A percentile compares a stretch with the other conserved stretches of the same genome.
phyloP scores from a whole-genome alignment of 2,888 invertebrate species.

The Dorcus parallelipipedus region DNA sequence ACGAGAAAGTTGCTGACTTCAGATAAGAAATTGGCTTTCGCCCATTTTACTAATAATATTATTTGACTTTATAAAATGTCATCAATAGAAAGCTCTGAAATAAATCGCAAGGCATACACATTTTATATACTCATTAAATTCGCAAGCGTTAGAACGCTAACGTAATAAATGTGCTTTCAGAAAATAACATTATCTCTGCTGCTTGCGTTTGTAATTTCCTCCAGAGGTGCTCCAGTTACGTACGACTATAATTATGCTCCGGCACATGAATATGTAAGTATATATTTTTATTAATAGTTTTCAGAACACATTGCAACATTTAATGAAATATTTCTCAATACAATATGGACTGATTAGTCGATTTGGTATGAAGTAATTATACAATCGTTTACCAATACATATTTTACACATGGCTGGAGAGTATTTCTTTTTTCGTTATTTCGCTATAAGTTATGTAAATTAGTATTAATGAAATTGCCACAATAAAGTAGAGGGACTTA shows the following conservation, averaged over 20 bases:
- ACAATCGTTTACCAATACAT: constrained; percentile 12
- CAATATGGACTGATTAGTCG: not conserved
- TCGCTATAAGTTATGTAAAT: not conserved
- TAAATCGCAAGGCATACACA: too few relatives aligned
- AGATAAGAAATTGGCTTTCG: too few relatives aligned
- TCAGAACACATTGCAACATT: constrained; percentile 1
- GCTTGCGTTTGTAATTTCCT: constrained; percentile 17
- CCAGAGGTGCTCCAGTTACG: constrained; percentile 15
- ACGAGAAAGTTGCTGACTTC: too few relatives aligned
- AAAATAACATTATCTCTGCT: constrained; percentile 11
- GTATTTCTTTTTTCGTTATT: constrained; percentile 1
- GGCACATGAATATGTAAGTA: constrained; percentile 32
- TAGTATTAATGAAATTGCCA: too few relatives aligned
- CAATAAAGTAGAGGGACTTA: too few relatives aligned
- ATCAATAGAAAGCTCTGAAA: too few relatives aligned
- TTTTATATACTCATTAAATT: too few relatives aligned
- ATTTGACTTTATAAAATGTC: too few relatives aligned
- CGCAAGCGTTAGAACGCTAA: too few relatives aligned
- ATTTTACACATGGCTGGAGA: constrained; percentile 6
- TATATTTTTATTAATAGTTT: constrained; percentile 1
- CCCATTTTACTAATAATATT: too few relatives aligned
- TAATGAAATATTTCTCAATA: constrained; percentile 1
- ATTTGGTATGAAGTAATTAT: constrained; percentile 6
- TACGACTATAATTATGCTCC: constrained; percentile 30
- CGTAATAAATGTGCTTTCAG: constrained; percentile 1